A percentile compares a stretch with the other conserved stretches of the same genome.
Evolutionary conservation across 2,113 vertebrate genomes (phyloP).

Genomic region (Aramus guarauna): DNA sequence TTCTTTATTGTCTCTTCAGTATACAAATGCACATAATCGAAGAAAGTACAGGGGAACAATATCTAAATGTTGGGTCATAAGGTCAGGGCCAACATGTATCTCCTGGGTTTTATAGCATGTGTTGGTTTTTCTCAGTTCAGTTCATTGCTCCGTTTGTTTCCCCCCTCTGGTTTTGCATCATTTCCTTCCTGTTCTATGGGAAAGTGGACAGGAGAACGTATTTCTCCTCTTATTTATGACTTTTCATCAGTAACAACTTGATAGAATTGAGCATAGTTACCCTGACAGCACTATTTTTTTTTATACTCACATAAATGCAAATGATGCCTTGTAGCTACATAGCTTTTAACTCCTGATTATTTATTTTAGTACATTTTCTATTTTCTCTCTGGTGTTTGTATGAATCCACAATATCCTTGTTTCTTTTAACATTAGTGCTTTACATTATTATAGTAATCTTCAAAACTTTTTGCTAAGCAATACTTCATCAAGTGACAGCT

Average conservation of each 20-base stretch:
- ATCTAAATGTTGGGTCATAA: background rate
- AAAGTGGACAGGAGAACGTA: background rate
- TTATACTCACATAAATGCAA: background rate
- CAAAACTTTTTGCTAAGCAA: background rate
- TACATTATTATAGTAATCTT: background rate
- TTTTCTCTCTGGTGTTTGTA: background rate
- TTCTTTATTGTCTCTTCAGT: background rate
- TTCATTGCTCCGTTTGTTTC: background rate
- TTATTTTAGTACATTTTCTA: background rate
- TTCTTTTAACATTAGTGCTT: background rate
- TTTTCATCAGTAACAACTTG: background rate
- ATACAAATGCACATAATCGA: background rate
- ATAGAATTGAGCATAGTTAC: background rate
- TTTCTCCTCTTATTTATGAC: background rate
- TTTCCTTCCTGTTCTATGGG: background rate
- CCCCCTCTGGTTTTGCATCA: background rate
- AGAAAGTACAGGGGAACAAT: background rate
- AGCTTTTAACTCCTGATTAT: background rate
- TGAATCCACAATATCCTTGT: background rate
- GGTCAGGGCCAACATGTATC: background rate
- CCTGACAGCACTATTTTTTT: background rate
- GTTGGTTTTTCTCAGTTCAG: background rate
- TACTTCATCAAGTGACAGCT: background rate
- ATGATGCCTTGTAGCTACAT: background rate
- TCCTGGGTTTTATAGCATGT: background rate